Evolutionary conservation across 2,888 invertebrate species (phyloP).

Genomic region (Megaustenia siamemsis): DNA sequence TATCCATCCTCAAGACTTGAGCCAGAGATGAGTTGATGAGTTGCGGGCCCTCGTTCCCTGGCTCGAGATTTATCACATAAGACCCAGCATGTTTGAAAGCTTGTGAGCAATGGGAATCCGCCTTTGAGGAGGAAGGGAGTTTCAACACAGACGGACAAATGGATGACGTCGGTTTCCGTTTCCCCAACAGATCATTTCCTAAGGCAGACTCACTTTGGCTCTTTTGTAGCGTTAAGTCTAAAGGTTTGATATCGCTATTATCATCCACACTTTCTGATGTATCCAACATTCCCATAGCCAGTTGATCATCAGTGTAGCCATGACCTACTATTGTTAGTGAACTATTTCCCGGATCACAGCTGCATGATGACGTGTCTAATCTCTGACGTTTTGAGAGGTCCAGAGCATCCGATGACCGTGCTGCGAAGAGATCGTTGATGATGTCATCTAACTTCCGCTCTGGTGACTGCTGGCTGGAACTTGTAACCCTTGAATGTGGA

Average conservation of each 20-base stretch:
- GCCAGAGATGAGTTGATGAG: constrained; percentile 16
- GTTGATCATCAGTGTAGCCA: constrained; percentile 36
- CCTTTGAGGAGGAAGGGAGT: background rate
- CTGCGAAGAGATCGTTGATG: constrained; percentile 8
- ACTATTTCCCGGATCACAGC: too few relatives aligned
- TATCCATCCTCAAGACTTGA: constrained; percentile 17
- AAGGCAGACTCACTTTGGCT: background rate
- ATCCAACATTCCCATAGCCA: constrained; percentile 53
- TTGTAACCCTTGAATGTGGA: background rate
- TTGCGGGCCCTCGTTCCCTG: background rate
- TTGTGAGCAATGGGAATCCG: background rate
- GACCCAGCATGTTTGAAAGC: constrained; percentile 34
- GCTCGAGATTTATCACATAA: constrained; percentile 46
- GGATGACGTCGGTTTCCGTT: background rate
- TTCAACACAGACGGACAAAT: background rate
- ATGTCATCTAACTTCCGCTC: constrained; percentile 32
- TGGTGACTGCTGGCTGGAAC: background rate
- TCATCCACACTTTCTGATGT: constrained; percentile 11
- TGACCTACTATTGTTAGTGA: background rate
- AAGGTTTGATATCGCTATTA: background rate
- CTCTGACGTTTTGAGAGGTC: constrained; percentile 33
- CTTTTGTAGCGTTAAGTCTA: constrained; percentile 39
- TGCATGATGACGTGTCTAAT: background rate
- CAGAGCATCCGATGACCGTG: constrained; percentile 27
- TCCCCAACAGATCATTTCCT: background rate